Conservation (phyloP, 2,113 vertebrate genomes). For the Lepus timidus region DNA sequence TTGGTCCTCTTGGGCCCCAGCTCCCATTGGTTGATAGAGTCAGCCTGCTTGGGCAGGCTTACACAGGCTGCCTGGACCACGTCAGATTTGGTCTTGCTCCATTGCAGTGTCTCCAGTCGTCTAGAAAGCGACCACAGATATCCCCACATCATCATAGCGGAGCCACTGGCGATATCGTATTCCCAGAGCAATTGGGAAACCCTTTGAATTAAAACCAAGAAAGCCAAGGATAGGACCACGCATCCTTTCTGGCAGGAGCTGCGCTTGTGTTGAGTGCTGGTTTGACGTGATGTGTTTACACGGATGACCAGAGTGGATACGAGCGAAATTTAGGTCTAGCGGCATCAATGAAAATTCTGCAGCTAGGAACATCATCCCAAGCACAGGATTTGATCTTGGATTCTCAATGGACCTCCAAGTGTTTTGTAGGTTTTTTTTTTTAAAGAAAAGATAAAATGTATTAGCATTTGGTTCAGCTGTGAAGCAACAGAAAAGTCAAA, state of each 20-base stretch:
- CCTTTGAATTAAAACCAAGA: slow-evolving; percentile 54
- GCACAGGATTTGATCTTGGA: not conserved
- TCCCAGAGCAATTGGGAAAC: not conserved
- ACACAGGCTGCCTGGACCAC: not conserved
- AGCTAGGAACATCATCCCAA: slow-evolving; percentile 32
- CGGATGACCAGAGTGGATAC: not conserved
- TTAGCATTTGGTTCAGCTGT: slow-evolving; percentile 40
- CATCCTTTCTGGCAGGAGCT: slow-evolving; percentile 48
- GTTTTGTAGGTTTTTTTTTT: slow-evolving; percentile 1
- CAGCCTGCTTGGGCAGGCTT: not conserved
- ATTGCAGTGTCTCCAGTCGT: not conserved
- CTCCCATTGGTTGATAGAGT: not conserved
- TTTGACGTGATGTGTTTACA: slow-evolving; percentile 46
- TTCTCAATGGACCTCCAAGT: not conserved
- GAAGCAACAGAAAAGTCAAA: slow-evolving; percentile 33
- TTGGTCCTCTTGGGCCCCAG: not conserved
- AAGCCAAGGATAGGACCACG: not conserved
- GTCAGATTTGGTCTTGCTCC: not conserved
- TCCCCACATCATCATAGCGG: not conserved
- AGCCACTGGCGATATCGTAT: slow-evolving; percentile 5
- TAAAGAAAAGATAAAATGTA: not conserved
- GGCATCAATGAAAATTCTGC: not conserved
- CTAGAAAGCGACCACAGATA: not conserved
- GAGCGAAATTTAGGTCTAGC: not conserved
- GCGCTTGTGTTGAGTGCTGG: not conserved